Base-by-base conservation (phyloP, 2,113 vertebrate genomes). In the Tympanuchus pallidicinctus region DNA sequence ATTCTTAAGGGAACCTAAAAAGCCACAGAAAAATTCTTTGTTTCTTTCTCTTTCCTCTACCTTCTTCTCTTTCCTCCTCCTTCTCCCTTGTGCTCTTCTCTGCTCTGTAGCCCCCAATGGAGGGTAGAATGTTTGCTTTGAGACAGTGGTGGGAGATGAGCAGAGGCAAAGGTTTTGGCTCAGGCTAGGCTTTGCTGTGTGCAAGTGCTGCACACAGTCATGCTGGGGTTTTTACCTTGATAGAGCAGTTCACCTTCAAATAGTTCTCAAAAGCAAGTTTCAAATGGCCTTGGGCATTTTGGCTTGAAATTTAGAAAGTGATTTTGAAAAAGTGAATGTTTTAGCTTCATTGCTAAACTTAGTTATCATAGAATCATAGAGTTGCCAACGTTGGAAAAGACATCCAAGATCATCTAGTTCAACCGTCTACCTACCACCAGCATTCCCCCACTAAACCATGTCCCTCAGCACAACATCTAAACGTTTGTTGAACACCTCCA, bases 211-310 rank as follows among this genome's bases (percentile, higher is more conserved):
- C 40, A 13, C 36, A 8, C 1, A 11, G 38, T 25, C 77, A 45
- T n/a, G 45, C n/a, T 56, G 65, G 34, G 56, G 11, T 61, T 75
- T 91, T 90, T 57, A 72, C 20, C 47, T 42, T 0, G 1, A 45
- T 18, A 63, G 65, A 82, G 54, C 47, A 73, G 28, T 73, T 92
- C 71, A 79, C 74, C 59, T 92, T 95, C 77, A 89, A 94, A 61
- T 40, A 75, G 0, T 57, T 93, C 36, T 71, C 74, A 43, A 82
- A 86, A 92, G 25, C 0, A 8, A 82, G 18, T 77, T 97, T 90
- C 56, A 63, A 72, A 69, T 28, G 42, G 67, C 71, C 74, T 83
- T 77, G n/a, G 78, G 72, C 34, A 67, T 75, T 90, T 83, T 78
- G 47, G 34, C 64, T 92, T 81, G 56, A 86, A 81, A 88, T 86